phyloP scores from a whole-genome alignment of 2,113 vertebrate genomes.

The Caracal caracal region DNA sequence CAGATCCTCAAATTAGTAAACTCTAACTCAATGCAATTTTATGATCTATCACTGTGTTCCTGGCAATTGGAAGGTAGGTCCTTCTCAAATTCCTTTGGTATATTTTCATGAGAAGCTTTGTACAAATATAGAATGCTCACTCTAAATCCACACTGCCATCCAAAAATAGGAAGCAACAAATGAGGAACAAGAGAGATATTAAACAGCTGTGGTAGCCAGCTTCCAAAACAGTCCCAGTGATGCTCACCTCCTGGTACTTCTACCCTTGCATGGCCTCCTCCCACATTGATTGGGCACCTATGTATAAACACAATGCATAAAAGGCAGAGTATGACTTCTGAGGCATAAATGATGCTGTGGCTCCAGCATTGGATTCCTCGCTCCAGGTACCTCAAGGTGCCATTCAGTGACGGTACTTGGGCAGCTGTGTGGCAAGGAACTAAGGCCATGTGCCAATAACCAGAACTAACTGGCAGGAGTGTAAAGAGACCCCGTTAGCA shows the following conservation, averaged over 20 bases:
- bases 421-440: neutral
- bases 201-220: neutral
- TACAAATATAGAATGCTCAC: neutral
- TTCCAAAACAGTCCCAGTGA: neutral
- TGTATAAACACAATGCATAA: neutral
- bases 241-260: neutral
- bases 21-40: neutral
- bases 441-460: neutral
- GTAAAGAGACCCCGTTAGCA: neutral
- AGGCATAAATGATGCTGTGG: neutral
- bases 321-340: neutral
- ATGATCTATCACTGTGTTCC: neutral
- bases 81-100: neutral
- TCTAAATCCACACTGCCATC: neutral
- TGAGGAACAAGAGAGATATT: neutral
- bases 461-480: too few relatives aligned
- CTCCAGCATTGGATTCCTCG: neutral
- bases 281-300: neutral
- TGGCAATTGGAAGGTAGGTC: neutral
- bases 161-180: constrained; percentile 4
- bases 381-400: neutral
- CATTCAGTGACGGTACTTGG: neutral
- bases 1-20: constrained; percentile 31
- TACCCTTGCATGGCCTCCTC: neutral
- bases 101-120: neutral